These are phyloP conservation scores for Xylophagus ater DNA, from an alignment of 2,888 invertebrate species.

Conservation along the genomic window DNA sequence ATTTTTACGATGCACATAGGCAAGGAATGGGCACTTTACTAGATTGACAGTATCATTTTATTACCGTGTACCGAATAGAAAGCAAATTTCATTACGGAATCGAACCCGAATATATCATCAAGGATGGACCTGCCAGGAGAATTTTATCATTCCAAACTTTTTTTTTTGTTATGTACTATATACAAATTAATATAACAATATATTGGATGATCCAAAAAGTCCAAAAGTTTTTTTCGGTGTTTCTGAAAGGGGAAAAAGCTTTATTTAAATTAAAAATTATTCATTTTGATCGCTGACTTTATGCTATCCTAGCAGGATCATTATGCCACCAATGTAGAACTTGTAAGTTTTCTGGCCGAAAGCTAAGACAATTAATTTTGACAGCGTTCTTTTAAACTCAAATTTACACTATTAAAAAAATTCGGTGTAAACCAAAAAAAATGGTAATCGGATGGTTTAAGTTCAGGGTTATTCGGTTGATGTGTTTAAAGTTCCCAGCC, in stretches of 20 bases:
- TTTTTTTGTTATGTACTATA: not conserved
- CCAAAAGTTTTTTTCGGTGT: not conserved
- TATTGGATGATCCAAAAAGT: not conserved
- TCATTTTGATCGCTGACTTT: not conserved
- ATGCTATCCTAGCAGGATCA: not conserved
- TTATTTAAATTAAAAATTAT: not conserved
- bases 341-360: no score
- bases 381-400: no score
- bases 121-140: slow-evolving; percentile 4
- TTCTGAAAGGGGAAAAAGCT: not conserved
- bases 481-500: no score
- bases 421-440: no score
- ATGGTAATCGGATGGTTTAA: no score
- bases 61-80: no score
- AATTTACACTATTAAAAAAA: no score
- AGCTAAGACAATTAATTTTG: no score
- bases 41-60: slow-evolving; percentile 8
- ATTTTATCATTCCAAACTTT: not conserved
- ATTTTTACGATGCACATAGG: slow-evolving; percentile 6
- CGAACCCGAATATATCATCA: not conserved
- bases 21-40: slow-evolving; percentile 5
- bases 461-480: no score
- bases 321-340: no score
- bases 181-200: not conserved
- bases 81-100: no score